A percentile compares a stretch with the other conserved stretches of the same genome.
phyloP scores from a whole-genome alignment of 2,113 vertebrate species.

The Brachyistius frenatus region DNA sequence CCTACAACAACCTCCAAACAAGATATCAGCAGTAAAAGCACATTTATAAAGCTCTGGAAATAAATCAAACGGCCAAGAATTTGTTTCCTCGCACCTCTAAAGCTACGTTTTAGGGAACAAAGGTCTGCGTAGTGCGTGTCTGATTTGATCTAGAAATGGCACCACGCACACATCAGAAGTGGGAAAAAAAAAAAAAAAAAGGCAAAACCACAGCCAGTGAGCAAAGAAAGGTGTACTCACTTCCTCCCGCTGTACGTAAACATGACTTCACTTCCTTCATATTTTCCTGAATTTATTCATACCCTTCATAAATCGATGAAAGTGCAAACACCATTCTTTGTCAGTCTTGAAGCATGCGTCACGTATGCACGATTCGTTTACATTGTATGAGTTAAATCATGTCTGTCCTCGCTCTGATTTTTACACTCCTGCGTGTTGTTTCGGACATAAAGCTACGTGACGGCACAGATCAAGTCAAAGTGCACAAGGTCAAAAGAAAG shows the following conservation, averaged over 20 bases:
- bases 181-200: conserved; percentile 32
- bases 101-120: conserved; percentile 41
- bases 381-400: conserved; percentile 31
- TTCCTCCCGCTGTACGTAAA: conserved; percentile 54
- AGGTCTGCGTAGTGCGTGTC: conserved; percentile 32
- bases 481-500: conserved; percentile 81
- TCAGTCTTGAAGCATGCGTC: conserved; percentile 67
- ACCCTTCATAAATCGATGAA: conserved; percentile 54
- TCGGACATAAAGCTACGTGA: conserved; percentile 85
- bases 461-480: conserved; percentile 84
- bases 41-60: conserved; percentile 57
- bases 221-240: conserved; percentile 46
- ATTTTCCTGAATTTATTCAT: conserved; percentile 56
- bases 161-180: conserved; percentile 40
- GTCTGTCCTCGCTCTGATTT: conserved; percentile 37
- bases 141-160: conserved; percentile 50
- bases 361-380: conserved; percentile 70
- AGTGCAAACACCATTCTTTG: conserved; percentile 54
- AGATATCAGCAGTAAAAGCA: conserved; percentile 50
- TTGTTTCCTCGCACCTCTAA: conserved; percentile 35
- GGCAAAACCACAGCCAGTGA: conserved; percentile 56
- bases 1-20: conserved; percentile 28
- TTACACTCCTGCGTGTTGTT: conserved; percentile 58
- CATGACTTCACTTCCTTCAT: conserved; percentile 60
- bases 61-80: conserved; percentile 45